Base-by-base conservation (phyloP, 2,888 invertebrate genomes). In the Thalpophila matura region DNA sequence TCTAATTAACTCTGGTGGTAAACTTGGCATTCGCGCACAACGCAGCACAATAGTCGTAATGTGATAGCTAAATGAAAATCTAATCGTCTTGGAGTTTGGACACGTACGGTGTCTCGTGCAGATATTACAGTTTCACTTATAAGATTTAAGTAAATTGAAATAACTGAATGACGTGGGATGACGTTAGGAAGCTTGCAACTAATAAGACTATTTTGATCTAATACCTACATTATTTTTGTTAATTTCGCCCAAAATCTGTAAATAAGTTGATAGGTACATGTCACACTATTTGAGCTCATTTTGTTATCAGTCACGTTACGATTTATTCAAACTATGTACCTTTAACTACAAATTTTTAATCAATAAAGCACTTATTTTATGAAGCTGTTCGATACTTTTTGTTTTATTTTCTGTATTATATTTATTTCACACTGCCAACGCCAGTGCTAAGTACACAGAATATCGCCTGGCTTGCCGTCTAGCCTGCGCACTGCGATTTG, bases 321-420 rank as follows among this genome's bases (percentile, higher is more conserved):
- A 86, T 86, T 84, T 80, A 85, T 89, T 85, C 83, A 87, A 87
- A 88, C 88, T 86, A 87, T 88, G 88, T 91, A 89, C 86, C 84
- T 87, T 84, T 87, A 89, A 85, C 87, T 89, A 90, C 87, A 89
- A 89, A 91, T 90, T 90, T 86, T 89, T 89, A 92, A 92, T 92
- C 91, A 94, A 92, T 92, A 92, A 93, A 94, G 91, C 94, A 94
- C 94, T 93, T 93, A 94, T 92, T 94, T 94, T 93, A 92, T 88
- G 92, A 91, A 91, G 86, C 89, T 89, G 91, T 92, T 91, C 84
- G 77, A 83, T 85, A 86, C 80, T 65, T 79, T 78, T 86, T 76
- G 85, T 91, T 90, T 88, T 80, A 85, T 85, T 68, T 87, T 77
- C 2, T 18, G 38, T 27, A 10, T 60, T 35, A 2, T 5, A 29